phyloP scores from a whole-genome alignment of 1,140 invertebrate genomes.

The Trichonephila clavipes region DNA sequence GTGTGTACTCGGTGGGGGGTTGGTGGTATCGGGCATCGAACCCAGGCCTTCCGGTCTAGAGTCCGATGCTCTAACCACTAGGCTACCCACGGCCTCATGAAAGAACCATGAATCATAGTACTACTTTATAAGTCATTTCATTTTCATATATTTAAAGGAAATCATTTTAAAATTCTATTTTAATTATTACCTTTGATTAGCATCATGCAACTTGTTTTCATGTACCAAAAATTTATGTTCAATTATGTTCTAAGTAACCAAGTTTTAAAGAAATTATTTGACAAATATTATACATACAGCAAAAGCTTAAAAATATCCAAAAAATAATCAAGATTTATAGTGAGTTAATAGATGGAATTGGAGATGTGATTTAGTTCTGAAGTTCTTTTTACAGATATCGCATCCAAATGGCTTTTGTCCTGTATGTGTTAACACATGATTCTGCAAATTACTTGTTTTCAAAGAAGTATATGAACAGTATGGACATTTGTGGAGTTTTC shows the following conservation, averaged over 20 bases:
- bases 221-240: not conserved
- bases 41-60: rapidly evolving
- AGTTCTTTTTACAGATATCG: not conserved
- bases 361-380: not conserved
- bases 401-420: not conserved
- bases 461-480: not conserved
- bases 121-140: not conserved
- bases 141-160: not conserved
- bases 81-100: too few species aligned
- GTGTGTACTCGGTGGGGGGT: too few species aligned
- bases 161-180: not conserved
- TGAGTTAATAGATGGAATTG: not conserved
- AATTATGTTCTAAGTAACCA: not conserved
- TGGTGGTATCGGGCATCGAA: too few species aligned
- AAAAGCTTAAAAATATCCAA: not conserved
- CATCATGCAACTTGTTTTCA: not conserved
- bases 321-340: not conserved
- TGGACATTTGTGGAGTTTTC: not conserved
- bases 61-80: too few species aligned
- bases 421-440: not conserved
- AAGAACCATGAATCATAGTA: not conserved
- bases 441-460: not conserved
- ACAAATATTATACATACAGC: not conserved
- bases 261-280: not conserved
- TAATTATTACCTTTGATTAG: not conserved